Conservation (phyloP, 92 coral and sea anemone genomes). For the Umimayanthus kanabou region DNA sequence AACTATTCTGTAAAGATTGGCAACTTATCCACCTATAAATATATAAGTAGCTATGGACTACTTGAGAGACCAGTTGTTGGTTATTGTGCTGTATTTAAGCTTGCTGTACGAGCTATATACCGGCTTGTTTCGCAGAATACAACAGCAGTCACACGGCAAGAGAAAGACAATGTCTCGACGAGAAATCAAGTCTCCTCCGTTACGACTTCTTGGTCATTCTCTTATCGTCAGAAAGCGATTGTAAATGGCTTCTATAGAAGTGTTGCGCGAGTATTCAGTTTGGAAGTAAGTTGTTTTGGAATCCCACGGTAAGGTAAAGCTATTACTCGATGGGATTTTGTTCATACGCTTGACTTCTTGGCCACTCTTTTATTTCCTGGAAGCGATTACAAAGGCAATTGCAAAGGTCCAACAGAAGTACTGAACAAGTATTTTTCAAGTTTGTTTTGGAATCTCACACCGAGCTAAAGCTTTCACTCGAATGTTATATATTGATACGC, state of each 20-base stretch:
- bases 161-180: not conserved
- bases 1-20: not conserved
- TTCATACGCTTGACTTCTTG: not conserved
- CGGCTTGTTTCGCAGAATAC: not conserved
- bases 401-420: not conserved
- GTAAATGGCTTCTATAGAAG: not conserved
- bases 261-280: not conserved
- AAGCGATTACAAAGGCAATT: not conserved
- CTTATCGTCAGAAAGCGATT: slow-evolving; percentile 12
- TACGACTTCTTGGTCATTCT: not conserved
- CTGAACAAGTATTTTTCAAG: not conserved
- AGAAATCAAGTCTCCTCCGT: not conserved
- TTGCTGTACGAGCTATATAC: not conserved
- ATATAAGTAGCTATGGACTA: not conserved
- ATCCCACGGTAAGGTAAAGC: not conserved
- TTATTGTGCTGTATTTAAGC: not conserved
- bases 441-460: no score
- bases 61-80: slow-evolving; percentile 1
- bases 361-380: not conserved
- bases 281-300: not conserved
- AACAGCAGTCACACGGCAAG: not conserved
- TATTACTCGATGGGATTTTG: not conserved
- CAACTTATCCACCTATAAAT: not conserved
- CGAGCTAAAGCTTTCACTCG: not conserved
- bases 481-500: not conserved